A percentile compares a stretch with the other conserved stretches of the same genome.
Evolutionary conservation across 2,888 invertebrate genomes (phyloP).

Genomic region (Catocala sponsa): DNA sequence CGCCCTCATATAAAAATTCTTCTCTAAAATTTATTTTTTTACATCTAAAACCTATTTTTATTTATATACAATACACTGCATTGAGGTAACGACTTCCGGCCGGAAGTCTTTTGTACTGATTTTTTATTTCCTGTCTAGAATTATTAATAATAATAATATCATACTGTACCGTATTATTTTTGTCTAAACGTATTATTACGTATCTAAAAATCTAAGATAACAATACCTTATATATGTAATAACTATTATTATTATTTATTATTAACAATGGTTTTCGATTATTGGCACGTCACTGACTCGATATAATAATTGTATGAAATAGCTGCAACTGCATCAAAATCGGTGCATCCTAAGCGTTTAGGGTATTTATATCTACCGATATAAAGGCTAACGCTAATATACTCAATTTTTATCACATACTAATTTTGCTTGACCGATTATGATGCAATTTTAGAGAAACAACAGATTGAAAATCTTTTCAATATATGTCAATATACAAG

Average conservation of each 20-base stretch:
- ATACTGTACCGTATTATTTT: slow-evolving; percentile 65
- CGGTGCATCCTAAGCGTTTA: slow-evolving; percentile 63
- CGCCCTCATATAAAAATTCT: slow-evolving; percentile 70
- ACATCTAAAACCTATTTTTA: slow-evolving; percentile 62
- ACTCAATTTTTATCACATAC: slow-evolving; percentile 36
- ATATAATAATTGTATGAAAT: slow-evolving; percentile 62
- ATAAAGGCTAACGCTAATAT: slow-evolving; percentile 77
- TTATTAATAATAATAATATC: slow-evolving; percentile 63
- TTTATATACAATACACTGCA: slow-evolving; percentile 84
- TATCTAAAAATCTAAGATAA: slow-evolving; percentile 63
- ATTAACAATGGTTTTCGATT: slow-evolving; percentile 76
- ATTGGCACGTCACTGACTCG: slow-evolving; percentile 83
- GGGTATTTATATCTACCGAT: slow-evolving; percentile 77
- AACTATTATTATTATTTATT: slow-evolving; percentile 73
- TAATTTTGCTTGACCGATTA: slow-evolving; percentile 18
- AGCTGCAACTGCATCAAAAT: slow-evolving; percentile 40
- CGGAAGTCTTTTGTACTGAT: slow-evolving; percentile 52
- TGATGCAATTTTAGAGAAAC: slow-evolving; percentile 20
- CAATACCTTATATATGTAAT: slow-evolving; percentile 81
- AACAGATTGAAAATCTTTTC: background rate
- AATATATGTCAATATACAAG: no score
- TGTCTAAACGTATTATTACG: slow-evolving; percentile 60
- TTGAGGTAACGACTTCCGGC: slow-evolving; percentile 73
- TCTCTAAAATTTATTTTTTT: slow-evolving; percentile 62
- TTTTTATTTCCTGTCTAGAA: slow-evolving; percentile 59